These are phyloP conservation scores for Eolophus roseicapilla DNA, from an alignment of 2,113 vertebrate genomes.

Conservation along the genomic window DNA sequence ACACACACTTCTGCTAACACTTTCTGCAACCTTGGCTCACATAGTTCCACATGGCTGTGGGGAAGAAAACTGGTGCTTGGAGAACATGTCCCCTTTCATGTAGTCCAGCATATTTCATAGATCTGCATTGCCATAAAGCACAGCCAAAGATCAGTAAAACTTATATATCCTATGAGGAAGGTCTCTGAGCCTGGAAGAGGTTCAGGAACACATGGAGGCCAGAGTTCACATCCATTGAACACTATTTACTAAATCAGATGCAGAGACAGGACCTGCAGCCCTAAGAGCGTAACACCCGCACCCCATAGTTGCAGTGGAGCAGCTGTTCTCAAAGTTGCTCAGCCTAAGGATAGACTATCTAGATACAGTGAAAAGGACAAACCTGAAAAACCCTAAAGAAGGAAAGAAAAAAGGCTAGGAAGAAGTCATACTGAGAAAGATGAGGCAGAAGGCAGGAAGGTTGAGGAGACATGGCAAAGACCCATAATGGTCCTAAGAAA, in stretches of 20 bases:
- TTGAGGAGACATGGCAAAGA: neutral
- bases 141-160: conserved; percentile 52
- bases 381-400: neutral
- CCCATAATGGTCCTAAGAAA: neutral
- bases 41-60: neutral
- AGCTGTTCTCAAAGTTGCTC: neutral
- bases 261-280: conserved; percentile 4
- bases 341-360: neutral
- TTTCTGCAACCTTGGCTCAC: conserved; percentile 48
- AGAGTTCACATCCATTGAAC: neutral
- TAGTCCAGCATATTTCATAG: conserved; percentile 52
- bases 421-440: neutral
- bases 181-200: conserved; percentile 10
- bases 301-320: neutral
- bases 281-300: neutral
- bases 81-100: conserved; percentile 53
- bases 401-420: neutral
- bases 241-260: conserved; percentile 1
- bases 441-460: neutral
- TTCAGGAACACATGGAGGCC: conserved; percentile 33
- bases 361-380: neutral
- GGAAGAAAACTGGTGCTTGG: conserved; percentile 12
- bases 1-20: neutral
- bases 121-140: conserved; percentile 30
- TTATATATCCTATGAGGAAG: conserved; percentile 53